These are phyloP conservation scores for Serranus cabrilla DNA, from an alignment of 2,797 vertebrate genomes.

Conservation along the genomic window DNA sequence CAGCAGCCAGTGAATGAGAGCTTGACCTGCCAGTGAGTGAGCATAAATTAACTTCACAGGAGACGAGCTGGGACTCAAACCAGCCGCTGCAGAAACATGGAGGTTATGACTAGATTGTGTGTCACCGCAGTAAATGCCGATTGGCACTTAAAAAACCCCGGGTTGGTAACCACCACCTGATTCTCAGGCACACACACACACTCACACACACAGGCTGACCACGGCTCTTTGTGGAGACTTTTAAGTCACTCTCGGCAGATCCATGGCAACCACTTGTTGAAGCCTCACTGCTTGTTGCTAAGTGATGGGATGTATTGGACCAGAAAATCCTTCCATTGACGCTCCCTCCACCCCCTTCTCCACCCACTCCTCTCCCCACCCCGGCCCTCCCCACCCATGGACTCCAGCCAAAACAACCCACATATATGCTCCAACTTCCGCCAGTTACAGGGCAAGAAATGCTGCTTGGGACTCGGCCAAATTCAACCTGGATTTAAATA, in stretches of 20 bases:
- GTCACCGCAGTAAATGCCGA: slow-evolving; percentile 36
- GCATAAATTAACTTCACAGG: slow-evolving; percentile 28
- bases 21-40: slow-evolving; percentile 26
- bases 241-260: slow-evolving; percentile 75
- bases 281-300: slow-evolving; percentile 88
- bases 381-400: slow-evolving; percentile 41
- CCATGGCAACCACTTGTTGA: slow-evolving; percentile 88
- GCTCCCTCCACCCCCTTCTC: slow-evolving; percentile 38
- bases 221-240: slow-evolving; percentile 75
- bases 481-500: not conserved
- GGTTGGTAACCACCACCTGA: slow-evolving; percentile 58
- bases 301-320: slow-evolving; percentile 82
- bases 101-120: slow-evolving; percentile 45
- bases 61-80: slow-evolving; percentile 7
- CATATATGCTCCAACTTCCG: slow-evolving; percentile 51
- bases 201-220: slow-evolving; percentile 46
- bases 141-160: slow-evolving; percentile 25
- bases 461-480: slow-evolving; percentile 1
- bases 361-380: slow-evolving; percentile 27
- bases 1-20: slow-evolving; percentile 32
- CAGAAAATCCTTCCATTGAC: slow-evolving; percentile 84
- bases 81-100: slow-evolving; percentile 7
- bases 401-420: slow-evolving; percentile 63
- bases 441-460: slow-evolving; percentile 9
- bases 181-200: slow-evolving; percentile 28